Base-by-base conservation (phyloP, 1,140 invertebrate genomes). In the Hermetia illucens region DNA sequence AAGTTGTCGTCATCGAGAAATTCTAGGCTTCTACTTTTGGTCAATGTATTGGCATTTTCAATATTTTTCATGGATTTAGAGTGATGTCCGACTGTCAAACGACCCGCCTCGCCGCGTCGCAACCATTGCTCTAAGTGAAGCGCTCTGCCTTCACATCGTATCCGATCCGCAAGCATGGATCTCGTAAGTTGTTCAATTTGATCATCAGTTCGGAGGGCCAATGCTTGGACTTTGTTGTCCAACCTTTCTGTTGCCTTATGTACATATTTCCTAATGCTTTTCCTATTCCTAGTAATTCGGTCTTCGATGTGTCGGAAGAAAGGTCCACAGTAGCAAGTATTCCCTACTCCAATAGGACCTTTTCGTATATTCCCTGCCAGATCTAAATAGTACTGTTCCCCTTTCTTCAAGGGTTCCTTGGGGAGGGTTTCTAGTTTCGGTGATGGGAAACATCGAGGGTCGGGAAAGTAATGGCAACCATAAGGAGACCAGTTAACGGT, bases 321-420 rank as follows among this genome's bases (percentile, higher is more conserved):
- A 4, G 82, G 82, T 1, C 74, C 75, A 54, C 77, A 80, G 49
- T 77, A 78, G 49, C 78, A 81, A 6, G 72, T 72, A 69, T 81
- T 81, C 0, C 84, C 82, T 6, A 89, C 82, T 2, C 89, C 88
- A 8, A 92, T 76, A 0, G 89, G 89, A 4, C 91, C 90, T 63
- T 95, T 94, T 46, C 86, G 78, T 37, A 97, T 92, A 54, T 95
- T 93, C 3, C 92, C 91, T n/a, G 88, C 89, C 37, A 97, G 66
- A 60, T 96, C 91, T 36, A 93, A 67, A 61, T 83, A 97, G 61
- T 95, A 95, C 53, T 95, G 89, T 58, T 93, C 87, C 13, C 91
- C 91, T 45, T 79, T 77, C 44, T 75, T 75, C 1, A 94, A 63
- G 0, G 87, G 85, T 58, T 90, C 86, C 48, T 79, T 70, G 25